These are phyloP conservation scores for Listronotus bonariensis DNA, from an alignment of 1,140 invertebrate genomes.

Conservation along the genomic window DNA sequence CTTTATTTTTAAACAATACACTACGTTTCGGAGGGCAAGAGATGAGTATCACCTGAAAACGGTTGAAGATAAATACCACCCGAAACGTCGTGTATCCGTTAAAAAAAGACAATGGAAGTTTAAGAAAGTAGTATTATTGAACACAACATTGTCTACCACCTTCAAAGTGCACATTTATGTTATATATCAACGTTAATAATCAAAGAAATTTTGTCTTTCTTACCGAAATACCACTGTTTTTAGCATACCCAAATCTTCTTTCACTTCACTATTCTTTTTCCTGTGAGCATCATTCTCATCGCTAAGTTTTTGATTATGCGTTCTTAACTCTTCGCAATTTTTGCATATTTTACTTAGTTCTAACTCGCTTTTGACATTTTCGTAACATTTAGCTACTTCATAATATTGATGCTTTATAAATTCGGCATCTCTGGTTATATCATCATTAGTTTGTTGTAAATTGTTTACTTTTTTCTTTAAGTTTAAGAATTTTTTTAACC, in stretches of 20 bases:
- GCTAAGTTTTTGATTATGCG: constrained; percentile 55
- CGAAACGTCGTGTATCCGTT: too few relatives aligned
- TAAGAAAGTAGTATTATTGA: too few relatives aligned
- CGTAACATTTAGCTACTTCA: constrained; percentile 40
- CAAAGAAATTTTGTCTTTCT: neutral
- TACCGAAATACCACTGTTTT: constrained; percentile 70
- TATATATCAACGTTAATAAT: too few relatives aligned
- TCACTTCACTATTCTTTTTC: constrained; percentile 59
- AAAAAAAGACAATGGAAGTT: too few relatives aligned
- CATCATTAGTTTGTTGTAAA: constrained; percentile 44
- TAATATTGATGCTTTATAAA: constrained; percentile 42
- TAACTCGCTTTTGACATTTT: constrained; percentile 39
- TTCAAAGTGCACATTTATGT: too few relatives aligned
- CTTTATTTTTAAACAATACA: too few relatives aligned
- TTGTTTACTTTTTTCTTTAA: constrained; percentile 49
- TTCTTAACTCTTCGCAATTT: constrained; percentile 55
- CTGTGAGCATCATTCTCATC: constrained; percentile 56
- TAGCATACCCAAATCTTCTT: constrained; percentile 66
- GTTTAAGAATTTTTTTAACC: constrained; percentile 48
- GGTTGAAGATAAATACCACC: too few relatives aligned
- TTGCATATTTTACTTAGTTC: constrained; percentile 47
- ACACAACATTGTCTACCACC: too few relatives aligned
- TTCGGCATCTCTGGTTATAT: constrained; percentile 44
- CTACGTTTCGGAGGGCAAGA: too few relatives aligned
- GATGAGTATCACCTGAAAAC: too few relatives aligned